Evolutionary conservation across 2,113 vertebrate genomes (phyloP).

Genomic region (Erythrocercus mccallii): DNA sequence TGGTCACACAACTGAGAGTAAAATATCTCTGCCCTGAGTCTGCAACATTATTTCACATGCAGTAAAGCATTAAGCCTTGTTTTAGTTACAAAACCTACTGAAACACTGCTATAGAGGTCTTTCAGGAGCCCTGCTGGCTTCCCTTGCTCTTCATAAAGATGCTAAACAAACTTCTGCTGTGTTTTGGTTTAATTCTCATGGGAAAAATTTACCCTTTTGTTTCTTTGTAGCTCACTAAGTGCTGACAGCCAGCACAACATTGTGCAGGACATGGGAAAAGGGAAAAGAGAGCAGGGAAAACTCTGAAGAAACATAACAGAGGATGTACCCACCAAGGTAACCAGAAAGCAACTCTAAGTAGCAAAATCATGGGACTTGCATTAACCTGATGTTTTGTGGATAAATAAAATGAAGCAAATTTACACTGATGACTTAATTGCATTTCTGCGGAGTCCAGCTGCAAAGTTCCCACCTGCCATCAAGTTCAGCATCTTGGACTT

Average conservation of each 20-base stretch:
- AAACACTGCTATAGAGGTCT: neutral
- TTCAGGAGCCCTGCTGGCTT: neutral
- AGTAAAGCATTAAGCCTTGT: neutral
- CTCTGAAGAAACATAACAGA: accelerated
- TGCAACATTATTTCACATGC: neutral
- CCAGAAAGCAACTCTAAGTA: neutral
- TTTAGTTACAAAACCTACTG: neutral
- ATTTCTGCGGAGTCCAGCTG: neutral
- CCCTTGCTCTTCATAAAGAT: neutral
- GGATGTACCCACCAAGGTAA: accelerated
- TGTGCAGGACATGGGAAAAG: neutral
- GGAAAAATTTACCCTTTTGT: neutral
- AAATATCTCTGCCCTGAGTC: neutral
- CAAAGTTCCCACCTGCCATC: neutral
- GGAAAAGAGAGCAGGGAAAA: neutral
- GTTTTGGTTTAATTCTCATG: neutral
- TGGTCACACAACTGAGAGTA: accelerated
- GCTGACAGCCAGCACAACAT: neutral
- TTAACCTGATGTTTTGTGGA: neutral
- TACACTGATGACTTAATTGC: neutral
- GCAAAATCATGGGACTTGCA: neutral
- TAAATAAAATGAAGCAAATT: neutral
- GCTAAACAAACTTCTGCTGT: neutral
- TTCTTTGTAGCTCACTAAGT: neutral
- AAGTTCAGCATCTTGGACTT: neutral